Base-by-base conservation (phyloP, 2,797 vertebrate genomes). In the Tragopan temminckii region DNA sequence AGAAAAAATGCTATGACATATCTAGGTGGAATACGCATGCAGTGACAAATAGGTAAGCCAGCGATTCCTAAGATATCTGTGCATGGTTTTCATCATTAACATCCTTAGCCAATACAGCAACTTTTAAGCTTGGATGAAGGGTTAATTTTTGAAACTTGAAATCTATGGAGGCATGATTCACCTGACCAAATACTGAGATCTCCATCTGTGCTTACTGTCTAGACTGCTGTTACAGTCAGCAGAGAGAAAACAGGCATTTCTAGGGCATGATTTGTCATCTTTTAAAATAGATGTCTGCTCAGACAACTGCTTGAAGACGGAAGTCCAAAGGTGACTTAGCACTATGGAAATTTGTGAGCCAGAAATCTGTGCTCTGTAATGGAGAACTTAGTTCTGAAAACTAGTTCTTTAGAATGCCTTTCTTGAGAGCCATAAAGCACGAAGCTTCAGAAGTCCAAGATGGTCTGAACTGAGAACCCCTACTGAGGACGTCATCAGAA, bases 321-420 rank as follows among this genome's bases (percentile, higher is more conserved):
- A 90, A 95, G 70, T 92, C 90, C 82, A 91, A 90, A 80, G 92
- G 92, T 95, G 93, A 94, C 90, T 96, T 95, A 92, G 95, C 88
- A 94, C 77, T 89, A 84, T 76, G 85, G 89, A 95, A 94, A 92
- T 89, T 55, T 40, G 63, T 52, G 74, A 95, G 91, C 74, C 90
- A 93, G 94, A 92, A 94, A 94, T 86, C 66, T 67, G 19, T 59
- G 24, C 88, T 91, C 90, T 83, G 80, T 81, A 93, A 69, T 78
- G 89, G 82, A 83, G 86, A 91, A 76, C 85, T 80, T 25, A 16
- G 36, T 64, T 83, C 82, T 95, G 75, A 77, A 84, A 45, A 63
- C 14, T 2, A 38, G 27, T 8, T 33, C 61, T 92, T 90, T 61
- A 63, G 70, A 69, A 31, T 80, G 43, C 33, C 31, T 83, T 29